Evolutionary conservation across 1,140 invertebrate genomes (phyloP).

Genomic region (Lepidurus arcticus): DNA sequence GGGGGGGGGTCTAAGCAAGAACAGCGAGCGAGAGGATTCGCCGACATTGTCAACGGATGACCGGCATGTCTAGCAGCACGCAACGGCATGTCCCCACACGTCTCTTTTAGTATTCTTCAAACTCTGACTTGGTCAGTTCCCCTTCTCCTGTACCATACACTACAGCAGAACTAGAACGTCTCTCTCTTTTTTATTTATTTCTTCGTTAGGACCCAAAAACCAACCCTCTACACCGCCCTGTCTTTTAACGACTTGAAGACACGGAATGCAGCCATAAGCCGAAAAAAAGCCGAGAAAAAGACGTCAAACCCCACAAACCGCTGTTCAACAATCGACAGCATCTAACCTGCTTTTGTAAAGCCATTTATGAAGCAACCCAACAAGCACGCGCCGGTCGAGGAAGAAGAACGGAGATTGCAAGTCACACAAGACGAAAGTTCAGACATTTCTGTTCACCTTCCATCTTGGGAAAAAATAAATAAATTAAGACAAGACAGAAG

Average conservation of each 20-base stretch:
- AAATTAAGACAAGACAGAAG: background rate
- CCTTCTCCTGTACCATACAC: background rate
- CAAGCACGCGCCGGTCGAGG: background rate
- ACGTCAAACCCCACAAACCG: background rate
- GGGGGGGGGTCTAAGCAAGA: background rate
- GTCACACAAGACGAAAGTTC: background rate
- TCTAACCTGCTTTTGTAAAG: background rate
- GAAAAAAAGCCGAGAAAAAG: background rate
- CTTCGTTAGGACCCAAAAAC: background rate
- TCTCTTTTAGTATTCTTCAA: background rate
- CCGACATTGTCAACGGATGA: background rate
- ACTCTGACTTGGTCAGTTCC: background rate
- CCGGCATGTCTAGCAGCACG: background rate
- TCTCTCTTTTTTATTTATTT: background rate
- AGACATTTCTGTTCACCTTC: background rate
- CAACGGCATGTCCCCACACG: background rate
- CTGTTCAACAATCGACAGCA: conserved; percentile 14
- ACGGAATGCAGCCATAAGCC: background rate
- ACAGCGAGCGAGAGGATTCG: background rate
- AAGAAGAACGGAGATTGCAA: background rate
- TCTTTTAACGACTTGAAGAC: conserved; percentile 1
- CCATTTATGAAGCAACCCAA: conserved; percentile 13
- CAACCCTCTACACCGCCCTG: background rate
- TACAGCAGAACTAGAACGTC: background rate
- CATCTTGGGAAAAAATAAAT: background rate